A percentile compares a stretch with the other conserved stretches of the same genome.
phyloP scores from a whole-genome alignment of 1,140 invertebrate genomes.

The Dryas iulia region DNA sequence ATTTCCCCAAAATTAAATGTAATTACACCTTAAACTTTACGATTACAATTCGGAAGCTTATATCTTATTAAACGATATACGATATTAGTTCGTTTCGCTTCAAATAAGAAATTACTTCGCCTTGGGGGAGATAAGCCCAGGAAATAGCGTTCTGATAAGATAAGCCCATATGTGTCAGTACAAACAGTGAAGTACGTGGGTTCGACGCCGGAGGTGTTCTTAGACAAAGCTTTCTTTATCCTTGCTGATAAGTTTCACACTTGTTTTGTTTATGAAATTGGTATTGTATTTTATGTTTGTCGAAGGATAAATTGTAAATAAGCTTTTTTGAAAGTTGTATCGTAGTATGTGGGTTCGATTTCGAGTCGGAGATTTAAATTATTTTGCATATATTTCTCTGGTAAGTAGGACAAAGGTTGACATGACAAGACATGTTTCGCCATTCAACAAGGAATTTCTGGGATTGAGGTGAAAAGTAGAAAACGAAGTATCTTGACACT shows the following conservation, averaged over 20 bases:
- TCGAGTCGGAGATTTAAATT: too few species aligned
- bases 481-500: too few species aligned
- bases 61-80: neutral
- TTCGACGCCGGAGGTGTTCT: neutral
- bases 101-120: neutral
- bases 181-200: constrained; percentile 2
- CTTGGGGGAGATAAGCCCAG: neutral
- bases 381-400: too few species aligned
- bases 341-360: too few species aligned
- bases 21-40: neutral
- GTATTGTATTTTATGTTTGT: too few species aligned
- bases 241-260: neutral
- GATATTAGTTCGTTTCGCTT: neutral
- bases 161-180: neutral
- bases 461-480: too few species aligned
- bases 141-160: neutral
- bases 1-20: neutral
- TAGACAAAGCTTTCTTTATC: neutral
- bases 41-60: neutral
- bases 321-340: too few species aligned
- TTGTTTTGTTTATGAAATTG: neutral
- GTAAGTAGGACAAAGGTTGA: too few species aligned
- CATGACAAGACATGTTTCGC: too few species aligned
- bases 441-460: too few species aligned
- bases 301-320: too few species aligned